Conservation (phyloP, 1,140 invertebrate species). For the Neelides sp. region DNA sequence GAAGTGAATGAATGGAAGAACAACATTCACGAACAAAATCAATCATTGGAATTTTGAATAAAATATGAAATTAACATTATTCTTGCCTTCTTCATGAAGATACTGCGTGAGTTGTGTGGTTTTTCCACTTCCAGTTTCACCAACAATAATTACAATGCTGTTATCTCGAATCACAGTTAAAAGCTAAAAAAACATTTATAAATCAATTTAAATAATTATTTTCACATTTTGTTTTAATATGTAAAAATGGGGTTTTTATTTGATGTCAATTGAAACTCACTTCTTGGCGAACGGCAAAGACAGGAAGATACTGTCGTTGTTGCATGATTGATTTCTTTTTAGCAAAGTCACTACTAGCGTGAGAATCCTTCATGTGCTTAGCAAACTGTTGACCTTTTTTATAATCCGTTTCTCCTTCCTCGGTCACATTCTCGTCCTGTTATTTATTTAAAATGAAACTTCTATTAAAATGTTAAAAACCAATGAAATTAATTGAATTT, state of each 20-base stretch:
- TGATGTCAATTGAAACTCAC: constrained; percentile 33
- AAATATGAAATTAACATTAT: background rate
- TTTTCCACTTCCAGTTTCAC: constrained; percentile 98
- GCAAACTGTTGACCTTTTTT: constrained; percentile 90
- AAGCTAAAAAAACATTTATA: constrained; percentile 38
- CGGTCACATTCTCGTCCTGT: constrained; percentile 43
- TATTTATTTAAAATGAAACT: constrained; percentile 9
- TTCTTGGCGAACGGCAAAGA: constrained; percentile 90
- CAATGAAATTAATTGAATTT: background rate
- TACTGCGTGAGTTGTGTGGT: constrained; percentile 99
- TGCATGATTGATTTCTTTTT: constrained; percentile 71
- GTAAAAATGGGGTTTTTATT: constrained; percentile 6
- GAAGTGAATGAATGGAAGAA: constrained; percentile 1
- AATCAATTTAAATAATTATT: background rate
- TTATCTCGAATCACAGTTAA: constrained; percentile 90
- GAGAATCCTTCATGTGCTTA: constrained; percentile 67
- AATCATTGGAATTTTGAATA: background rate
- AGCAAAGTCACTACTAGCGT: constrained; percentile 78
- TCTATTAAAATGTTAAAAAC: background rate
- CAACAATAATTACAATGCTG: constrained; percentile 88
- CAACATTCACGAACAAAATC: background rate
- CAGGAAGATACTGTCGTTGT: constrained; percentile 85
- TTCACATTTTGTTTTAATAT: background rate
- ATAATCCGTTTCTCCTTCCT: constrained; percentile 56
- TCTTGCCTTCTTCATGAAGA: constrained; percentile 80